phyloP scores from a whole-genome alignment of 2,888 invertebrate genomes.

The Teleiodes luculella region DNA sequence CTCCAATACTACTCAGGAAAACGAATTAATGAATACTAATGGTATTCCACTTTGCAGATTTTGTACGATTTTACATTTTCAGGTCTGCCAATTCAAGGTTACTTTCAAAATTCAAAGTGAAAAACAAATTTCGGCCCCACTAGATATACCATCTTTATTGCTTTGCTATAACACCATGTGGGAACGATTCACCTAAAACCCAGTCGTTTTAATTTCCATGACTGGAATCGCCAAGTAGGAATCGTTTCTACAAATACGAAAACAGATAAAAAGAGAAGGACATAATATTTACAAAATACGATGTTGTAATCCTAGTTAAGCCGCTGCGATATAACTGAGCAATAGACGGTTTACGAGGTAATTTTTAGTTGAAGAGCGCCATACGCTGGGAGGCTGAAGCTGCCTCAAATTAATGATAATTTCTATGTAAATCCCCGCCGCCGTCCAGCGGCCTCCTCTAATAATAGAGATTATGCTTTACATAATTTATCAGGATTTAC shows the following conservation, averaged over 20 bases:
- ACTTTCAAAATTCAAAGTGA: too few relatives aligned
- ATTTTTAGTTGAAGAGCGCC: background rate
- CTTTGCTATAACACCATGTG: too few relatives aligned
- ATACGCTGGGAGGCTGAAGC: background rate
- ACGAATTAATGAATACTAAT: background rate
- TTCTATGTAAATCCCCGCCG: slow-evolving; percentile 2
- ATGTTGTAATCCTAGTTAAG: background rate
- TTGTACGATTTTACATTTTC: background rate
- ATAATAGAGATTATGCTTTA: slow-evolving; percentile 4
- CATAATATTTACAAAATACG: background rate
- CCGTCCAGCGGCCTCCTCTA: background rate
- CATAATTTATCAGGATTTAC: background rate
- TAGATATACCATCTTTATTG: too few relatives aligned
- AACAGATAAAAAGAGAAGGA: too few relatives aligned
- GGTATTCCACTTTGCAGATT: background rate
- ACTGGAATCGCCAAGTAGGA: too few relatives aligned
- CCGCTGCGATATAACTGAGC: background rate
- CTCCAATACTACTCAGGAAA: background rate
- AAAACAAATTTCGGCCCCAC: too few relatives aligned
- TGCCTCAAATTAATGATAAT: background rate
- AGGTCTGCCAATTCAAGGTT: too few relatives aligned
- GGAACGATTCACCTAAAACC: too few relatives aligned
- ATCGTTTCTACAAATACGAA: too few relatives aligned
- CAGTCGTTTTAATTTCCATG: too few relatives aligned
- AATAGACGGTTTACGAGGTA: background rate